Conservation (phyloP, 2,797 vertebrate species). For the Typhlichthys subterraneus region DNA sequence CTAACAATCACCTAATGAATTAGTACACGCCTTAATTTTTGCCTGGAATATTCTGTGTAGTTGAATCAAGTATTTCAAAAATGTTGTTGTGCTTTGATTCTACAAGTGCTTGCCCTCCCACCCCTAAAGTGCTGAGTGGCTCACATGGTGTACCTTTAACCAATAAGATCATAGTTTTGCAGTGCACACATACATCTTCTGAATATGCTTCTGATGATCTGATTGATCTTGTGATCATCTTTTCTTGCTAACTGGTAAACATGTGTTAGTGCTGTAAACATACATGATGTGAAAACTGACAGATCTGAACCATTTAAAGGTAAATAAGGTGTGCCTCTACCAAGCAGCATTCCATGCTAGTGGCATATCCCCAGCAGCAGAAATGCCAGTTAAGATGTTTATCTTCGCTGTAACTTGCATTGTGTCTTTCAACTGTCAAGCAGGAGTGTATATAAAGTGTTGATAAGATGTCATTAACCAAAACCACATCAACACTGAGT, state of each 20-base stretch:
- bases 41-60: too few species aligned
- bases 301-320: background rate
- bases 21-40: too few species aligned
- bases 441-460: slow-evolving; percentile 22
- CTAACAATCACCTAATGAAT: too few species aligned
- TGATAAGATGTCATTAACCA: slow-evolving; percentile 25
- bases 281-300: background rate
- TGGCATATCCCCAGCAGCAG: slow-evolving; percentile 11
- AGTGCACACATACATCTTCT: too few species aligned
- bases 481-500: slow-evolving; percentile 14
- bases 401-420: slow-evolving; percentile 17
- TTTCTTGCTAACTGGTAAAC: slow-evolving; percentile 6
- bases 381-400: slow-evolving; percentile 12
- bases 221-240: slow-evolving; percentile 8
- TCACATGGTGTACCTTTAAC: too few species aligned
- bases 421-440: slow-evolving; percentile 32
- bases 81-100: too few species aligned
- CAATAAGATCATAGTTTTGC: too few species aligned
- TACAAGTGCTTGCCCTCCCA: too few species aligned
- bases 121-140: too few species aligned
- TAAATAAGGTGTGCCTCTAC: slow-evolving; percentile 11
- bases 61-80: too few species aligned
- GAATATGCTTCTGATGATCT: too few species aligned
- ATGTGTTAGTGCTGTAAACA: background rate
- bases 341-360: slow-evolving; percentile 18